Base-by-base conservation (phyloP, 2,888 invertebrate genomes). In the Protodeltote pygarga region DNA sequence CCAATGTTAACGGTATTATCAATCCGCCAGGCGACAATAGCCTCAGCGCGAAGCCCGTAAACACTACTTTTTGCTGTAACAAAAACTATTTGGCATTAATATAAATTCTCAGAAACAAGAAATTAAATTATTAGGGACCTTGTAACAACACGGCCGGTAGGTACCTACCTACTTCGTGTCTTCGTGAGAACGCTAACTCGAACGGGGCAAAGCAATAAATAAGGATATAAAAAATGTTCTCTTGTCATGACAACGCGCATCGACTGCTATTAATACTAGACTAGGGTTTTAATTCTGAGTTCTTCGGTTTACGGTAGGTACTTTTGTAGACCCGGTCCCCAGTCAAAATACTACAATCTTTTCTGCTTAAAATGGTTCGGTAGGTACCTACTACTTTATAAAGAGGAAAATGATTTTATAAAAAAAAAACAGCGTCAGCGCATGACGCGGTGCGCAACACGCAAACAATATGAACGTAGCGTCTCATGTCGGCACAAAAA, bases 181-280 rank as follows among this genome's bases (percentile, higher is more conserved):
- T 25, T 39, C 58, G 64, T 57, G 64, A 48, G 64, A 59, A 63
- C n/a, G n/a, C n/a, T n/a, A n/a, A n/a, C n/a, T n/a, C n/a, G n/a
- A n/a, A n/a, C 48, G 33, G 16, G 29, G 31, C 41, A 48, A 32
- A 23, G 29, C 23, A 53, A n/a, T n/a, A n/a, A n/a, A n/a, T n/a
- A n/a, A 55, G 41, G 38, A 40, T 32, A 15, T 46, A 59, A 59
- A 61, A 62, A 64, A 58, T 15, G 13, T 46, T 51, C 51, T 33
- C 59, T 44, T 65, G 42, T 19, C 61, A 47, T 45, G 46, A 38
- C 42, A 25, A 29, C 11, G 11, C 59, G n/a, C n/a, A n/a, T n/a
- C n/a, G n/a, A n/a, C n/a, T n/a, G n/a, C 65, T 61, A 60, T 40
- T 53, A 50, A 34, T 65, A n/a, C n/a, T n/a, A n/a, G n/a, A n/a